Base-by-base conservation (phyloP, 2,888 invertebrate species). In the Cephus nigrinus region DNA sequence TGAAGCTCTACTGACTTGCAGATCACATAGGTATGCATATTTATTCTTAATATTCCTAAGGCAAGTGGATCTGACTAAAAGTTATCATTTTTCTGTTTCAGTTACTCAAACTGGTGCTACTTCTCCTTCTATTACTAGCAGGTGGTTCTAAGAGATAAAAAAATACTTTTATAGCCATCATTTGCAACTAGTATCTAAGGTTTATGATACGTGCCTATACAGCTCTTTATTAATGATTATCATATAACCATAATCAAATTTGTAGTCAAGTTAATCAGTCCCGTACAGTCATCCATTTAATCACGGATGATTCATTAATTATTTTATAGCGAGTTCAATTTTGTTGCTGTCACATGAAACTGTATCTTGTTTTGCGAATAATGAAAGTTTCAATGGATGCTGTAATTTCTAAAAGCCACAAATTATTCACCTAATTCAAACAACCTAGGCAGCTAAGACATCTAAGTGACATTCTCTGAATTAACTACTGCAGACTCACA, bases 401-500 rank as follows among this genome's bases (percentile, higher is more conserved):
- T 55, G 23, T 23, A 55, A 23, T 23, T 55, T 55, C 23, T 55
- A 55, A 23, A 55, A 55, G 9, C 23, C 23, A 55, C 5, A 9
- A 55, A 55, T 23, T 23, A 2, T 55, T 55, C 55, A 23, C 23
- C 9, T 55, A 55, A 23, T 55, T 55, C 55, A 9, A 55, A 55
- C 9, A 55, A 55, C 55, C 9, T 23, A 55, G 23, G 15, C 23
- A 23, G 23, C 55, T 55, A 55, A 23, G 69, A 74, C 71, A 73
- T 40, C 76, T 80, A 74, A 71, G 73, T 80, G 55, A 76, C 83
- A 82, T 78, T 78, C 76, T 79, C 78, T 79, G 74, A 77, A 76
- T 81, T 75, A 74, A 68, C 76, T 84, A 82, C 82, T 82, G 82
- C 85, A 75, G 83, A 88, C 88, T 88, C 87, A 88, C 89, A 88